Conservation (phyloP, 2,797 vertebrate species). For the Schizothorax lantsangensis region DNA sequence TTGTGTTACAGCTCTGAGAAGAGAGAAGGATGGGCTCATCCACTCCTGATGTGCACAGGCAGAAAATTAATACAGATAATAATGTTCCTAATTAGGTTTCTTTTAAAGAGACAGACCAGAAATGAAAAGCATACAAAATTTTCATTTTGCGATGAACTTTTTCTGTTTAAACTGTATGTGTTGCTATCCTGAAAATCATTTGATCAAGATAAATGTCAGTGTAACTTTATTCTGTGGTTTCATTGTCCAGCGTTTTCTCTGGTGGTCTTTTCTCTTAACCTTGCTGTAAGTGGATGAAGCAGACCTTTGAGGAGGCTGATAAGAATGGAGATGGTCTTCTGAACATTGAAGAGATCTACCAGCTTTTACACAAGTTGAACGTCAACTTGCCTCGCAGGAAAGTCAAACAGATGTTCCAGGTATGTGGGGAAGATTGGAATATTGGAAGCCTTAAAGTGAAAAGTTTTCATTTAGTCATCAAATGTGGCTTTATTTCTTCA, state of each 20-base stretch:
- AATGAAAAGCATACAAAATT: not conserved
- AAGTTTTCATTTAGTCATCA: not conserved
- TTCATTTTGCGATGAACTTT: not conserved
- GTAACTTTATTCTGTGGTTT: not conserved
- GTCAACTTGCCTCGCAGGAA: constrained; percentile 96
- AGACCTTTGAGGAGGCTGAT: constrained; percentile 97
- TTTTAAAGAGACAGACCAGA: not conserved
- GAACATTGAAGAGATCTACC: constrained; percentile 97
- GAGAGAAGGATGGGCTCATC: constrained; percentile 42
- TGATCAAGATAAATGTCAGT: not conserved
- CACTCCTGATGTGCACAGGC: not conserved
- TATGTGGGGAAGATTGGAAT: constrained; percentile 58
- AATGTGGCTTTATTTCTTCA: not conserved
- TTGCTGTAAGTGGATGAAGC: constrained; percentile 90
- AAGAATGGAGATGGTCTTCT: constrained; percentile 95
- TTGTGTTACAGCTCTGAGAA: constrained; percentile 27
- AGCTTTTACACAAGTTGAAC: constrained; percentile 96
- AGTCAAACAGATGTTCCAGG: constrained; percentile 99
- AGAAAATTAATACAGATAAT: not conserved
- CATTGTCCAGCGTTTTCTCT: not conserved
- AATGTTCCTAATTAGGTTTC: not conserved
- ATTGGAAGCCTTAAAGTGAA: not conserved
- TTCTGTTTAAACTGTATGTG: not conserved
- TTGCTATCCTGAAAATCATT: not conserved
- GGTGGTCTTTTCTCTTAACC: constrained; percentile 80